Evolutionary conservation across 2,888 invertebrate species (phyloP), one percentile per base, ranked within the genome.

Genomic region (Tipula unca): DNA sequence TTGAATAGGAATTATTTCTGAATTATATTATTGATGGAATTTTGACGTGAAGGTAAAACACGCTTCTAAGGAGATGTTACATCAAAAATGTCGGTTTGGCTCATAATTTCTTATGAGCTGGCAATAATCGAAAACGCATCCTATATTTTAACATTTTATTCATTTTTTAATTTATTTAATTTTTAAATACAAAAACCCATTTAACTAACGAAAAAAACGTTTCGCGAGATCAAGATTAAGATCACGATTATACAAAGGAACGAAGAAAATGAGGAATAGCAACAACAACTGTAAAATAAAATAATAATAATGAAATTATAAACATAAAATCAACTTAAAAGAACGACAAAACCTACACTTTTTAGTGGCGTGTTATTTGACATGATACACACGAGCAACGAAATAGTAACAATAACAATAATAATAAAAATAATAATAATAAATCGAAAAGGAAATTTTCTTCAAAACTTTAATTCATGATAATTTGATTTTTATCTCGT

Each of bases 291-390:
- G n/a, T 10, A 39, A 39, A 39, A n/a, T n/a, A n/a, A n/a, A n/a
- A 48, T n/a, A 48, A 69, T 69, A 69, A 69, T 69, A 69, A 69
- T 69, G 69, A 69, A 69, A 69, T 69, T 69, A 69, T 20, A 69
- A 69, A 69, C 69, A 69, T 69, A 69, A 69, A 25, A 69, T 69
- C 69, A 69, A 25, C 69, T 69, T 69, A 69, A 69, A 69, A 25
- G 69, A 69, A 69, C 69, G 69, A 69, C 69, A 69, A 69, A 69
- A 69, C 69, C 69, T 69, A 69, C 69, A 69, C 69, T 69, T 69
- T 69, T 69, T 69, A 25, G 69, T 69, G 69, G 69, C 69, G 69
- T 69, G 69, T 69, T 69, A 69, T 69, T 69, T 69, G 69, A 69
- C 69, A 69, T 69, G 69, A 25, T 69, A 69, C 69, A 69, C 69